Base-by-base conservation (phyloP, 2,113 vertebrate species). In the Engystomops pustulosus region DNA sequence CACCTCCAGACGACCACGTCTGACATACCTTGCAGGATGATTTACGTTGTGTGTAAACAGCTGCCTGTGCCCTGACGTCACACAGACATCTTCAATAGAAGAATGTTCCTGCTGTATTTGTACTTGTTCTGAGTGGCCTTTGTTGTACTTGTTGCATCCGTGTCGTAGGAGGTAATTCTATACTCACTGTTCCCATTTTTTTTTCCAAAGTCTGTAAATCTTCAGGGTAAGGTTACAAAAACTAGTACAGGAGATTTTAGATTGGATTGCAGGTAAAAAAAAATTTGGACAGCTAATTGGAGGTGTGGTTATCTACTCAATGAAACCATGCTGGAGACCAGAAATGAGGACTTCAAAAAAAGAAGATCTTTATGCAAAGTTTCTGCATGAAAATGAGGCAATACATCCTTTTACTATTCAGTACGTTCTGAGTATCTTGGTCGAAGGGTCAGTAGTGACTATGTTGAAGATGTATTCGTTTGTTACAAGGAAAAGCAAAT, bases 11-110 rank as follows among this genome's bases (percentile, higher is more conserved):
- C 53, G 60, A 11, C 45, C 8, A 83, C 5, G 72, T 84, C 82
- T 41, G 72, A 78, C 82, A 78, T 23, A 41, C 25, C 60, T 69
- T 49, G 62, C 30, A 30, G 82, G 74, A 78, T 30, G 49, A 78
- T 69, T 78, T 69, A 55, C 6, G 45, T 34, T 32, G 44, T 84
- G 82, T 84, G 82, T 78, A 84, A 84, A 84, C 82, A 84, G 72
- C 82, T 84, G 82, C 47, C n/a, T 68, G 36, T 34, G 30, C 32
- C 49, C 30, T 58, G 44, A 69, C 32, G 45, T 55, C 74, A 67
- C 30, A n/a, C 71, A 12, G 71, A 65, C 67, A 32, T 20, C 18
- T 45, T 17, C 65, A 12, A 84, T 68, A 76, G 36, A 84, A 84
- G 71, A 76, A 65, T 25, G 71, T 51, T 65, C 44, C 62, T 34